These are phyloP conservation scores for Bombus soroeensis DNA, from an alignment of 1,140 invertebrate species.

Conservation along the genomic window DNA sequence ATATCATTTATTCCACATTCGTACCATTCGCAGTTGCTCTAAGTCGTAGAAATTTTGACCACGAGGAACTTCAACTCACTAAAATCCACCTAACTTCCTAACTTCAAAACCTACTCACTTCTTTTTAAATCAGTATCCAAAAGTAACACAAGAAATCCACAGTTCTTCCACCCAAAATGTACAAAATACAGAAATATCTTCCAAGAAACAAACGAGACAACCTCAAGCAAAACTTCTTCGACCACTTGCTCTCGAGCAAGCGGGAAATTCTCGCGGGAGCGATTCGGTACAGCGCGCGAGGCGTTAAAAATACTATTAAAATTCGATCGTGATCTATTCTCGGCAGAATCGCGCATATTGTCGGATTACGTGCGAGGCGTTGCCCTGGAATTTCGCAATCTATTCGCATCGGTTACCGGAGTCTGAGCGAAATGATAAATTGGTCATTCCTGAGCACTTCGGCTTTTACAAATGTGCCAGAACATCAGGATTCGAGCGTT, in stretches of 20 bases:
- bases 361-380: conserved; percentile 30
- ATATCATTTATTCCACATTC: conserved; percentile 69
- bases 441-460: conserved; percentile 55
- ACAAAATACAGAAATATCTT: background rate
- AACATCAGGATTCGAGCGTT: conserved; percentile 6
- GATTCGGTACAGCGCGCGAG: conserved; percentile 61
- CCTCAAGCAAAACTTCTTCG: conserved; percentile 43
- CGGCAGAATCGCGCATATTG: conserved; percentile 45
- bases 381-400: conserved; percentile 54
- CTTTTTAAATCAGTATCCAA: too few relatives aligned
- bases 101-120: background rate
- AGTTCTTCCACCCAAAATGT: too few relatives aligned
- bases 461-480: conserved; percentile 48
- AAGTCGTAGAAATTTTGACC: conserved; percentile 59
- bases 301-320: conserved; percentile 74
- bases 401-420: conserved; percentile 64
- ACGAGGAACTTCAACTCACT: background rate
- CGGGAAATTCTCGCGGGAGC: conserved; percentile 60
- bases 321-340: conserved; percentile 75
- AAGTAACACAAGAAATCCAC: background rate
- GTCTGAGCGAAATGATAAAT: conserved; percentile 63
- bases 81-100: background rate
- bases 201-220: background rate
- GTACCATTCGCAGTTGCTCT: conserved; percentile 34
- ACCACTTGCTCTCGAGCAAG: background rate